phyloP scores from a whole-genome alignment of 2,113 vertebrate genomes.

The Capreolus pygargus region DNA sequence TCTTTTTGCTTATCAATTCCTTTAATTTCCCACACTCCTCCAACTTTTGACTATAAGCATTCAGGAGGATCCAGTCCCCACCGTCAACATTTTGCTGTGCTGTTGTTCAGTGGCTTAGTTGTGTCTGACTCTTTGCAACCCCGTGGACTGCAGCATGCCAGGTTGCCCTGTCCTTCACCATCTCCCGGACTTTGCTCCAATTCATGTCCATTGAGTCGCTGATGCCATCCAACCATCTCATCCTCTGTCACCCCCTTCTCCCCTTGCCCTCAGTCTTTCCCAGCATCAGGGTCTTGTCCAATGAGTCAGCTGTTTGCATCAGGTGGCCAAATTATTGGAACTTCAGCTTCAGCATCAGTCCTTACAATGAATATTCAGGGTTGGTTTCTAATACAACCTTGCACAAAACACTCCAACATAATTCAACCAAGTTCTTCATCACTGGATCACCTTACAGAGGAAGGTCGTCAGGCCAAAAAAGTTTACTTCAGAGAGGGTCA shows the following conservation, averaged over 20 bases:
- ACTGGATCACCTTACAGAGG: no score
- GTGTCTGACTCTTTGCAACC: neutral
- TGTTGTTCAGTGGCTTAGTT: neutral
- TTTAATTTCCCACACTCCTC: neutral
- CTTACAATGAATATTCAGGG: neutral
- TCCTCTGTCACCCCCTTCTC: neutral
- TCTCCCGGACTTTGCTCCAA: neutral
- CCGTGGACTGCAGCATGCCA: neutral
- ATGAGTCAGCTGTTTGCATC: neutral
- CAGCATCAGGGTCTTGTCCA: neutral
- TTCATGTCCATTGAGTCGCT: neutral
- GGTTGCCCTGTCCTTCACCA: neutral
- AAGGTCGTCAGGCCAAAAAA: no score
- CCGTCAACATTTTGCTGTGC: neutral
- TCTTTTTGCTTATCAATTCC: neutral
- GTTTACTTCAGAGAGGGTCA: no score
- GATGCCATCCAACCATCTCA: neutral
- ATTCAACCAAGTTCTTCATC: no score
- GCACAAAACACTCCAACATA: no score
- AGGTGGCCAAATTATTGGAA: neutral
- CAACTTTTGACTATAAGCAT: neutral
- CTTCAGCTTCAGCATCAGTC: neutral
- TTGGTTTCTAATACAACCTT: neutral
- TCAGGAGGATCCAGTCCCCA: neutral
- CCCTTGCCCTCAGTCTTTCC: neutral